Conservation (phyloP, 2,888 invertebrate species). For the Xiphydria camelus region DNA sequence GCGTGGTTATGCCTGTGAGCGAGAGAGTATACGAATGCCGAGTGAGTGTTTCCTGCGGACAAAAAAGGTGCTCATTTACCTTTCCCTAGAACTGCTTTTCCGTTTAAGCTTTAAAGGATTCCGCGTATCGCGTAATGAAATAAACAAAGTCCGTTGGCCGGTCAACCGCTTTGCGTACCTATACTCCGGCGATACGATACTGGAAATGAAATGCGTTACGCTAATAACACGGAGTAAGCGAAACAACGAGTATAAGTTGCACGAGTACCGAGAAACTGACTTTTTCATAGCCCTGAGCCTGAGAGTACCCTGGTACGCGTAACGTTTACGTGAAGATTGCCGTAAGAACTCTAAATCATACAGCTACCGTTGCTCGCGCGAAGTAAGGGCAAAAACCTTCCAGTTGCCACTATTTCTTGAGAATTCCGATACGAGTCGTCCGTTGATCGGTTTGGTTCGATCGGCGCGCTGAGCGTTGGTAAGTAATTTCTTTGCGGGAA, state of each 20-base stretch:
- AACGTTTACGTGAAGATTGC: neutral
- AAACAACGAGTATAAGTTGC: conserved; percentile 8
- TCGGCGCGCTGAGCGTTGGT: too few species aligned
- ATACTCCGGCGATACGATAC: neutral
- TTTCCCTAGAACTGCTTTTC: neutral
- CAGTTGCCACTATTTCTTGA: too few species aligned
- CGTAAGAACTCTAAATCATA: neutral
- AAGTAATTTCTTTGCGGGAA: too few species aligned
- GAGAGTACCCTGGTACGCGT: neutral
- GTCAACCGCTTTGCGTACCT: neutral
- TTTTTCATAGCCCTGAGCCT: neutral
- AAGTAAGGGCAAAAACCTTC: too few species aligned
- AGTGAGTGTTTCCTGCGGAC: too few species aligned
- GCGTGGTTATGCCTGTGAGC: too few species aligned
- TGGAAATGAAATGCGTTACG: conserved; percentile 16
- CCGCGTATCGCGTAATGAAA: neutral
- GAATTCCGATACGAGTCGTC: too few species aligned
- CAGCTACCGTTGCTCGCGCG: neutral
- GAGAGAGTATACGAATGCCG: too few species aligned
- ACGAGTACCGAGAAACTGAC: neutral
- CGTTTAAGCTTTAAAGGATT: neutral
- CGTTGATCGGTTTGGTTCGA: too few species aligned
- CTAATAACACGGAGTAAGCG: conserved; percentile 29
- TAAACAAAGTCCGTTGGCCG: neutral
- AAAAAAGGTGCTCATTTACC: too few species aligned